A percentile compares a stretch with the other conserved stretches of the same genome.
Evolutionary conservation across 2,113 vertebrate species (phyloP).

Genomic region (Burhinus oedicnemus): DNA sequence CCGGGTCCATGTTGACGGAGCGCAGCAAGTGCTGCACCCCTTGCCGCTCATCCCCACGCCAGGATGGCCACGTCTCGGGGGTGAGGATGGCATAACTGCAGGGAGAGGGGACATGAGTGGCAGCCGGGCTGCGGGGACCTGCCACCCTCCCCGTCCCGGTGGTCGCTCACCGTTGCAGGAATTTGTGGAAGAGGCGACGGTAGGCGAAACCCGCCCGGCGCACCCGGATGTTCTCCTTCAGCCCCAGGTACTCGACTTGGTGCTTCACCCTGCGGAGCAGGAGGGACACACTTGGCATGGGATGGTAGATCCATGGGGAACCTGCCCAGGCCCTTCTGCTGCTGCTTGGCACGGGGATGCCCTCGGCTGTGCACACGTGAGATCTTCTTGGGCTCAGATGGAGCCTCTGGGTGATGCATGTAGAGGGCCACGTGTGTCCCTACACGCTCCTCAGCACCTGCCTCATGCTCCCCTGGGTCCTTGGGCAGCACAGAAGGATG

Average conservation of each 20-base stretch:
- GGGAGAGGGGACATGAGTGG: accelerated
- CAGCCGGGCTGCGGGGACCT: accelerated
- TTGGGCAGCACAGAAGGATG: neutral
- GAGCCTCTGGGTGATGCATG: neutral
- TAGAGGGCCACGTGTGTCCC: neutral
- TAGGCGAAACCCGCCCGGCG: constrained; percentile 93
- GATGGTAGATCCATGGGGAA: accelerated
- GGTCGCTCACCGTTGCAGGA: constrained; percentile 84
- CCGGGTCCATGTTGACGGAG: constrained; percentile 93
- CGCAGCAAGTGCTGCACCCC: constrained; percentile 90
- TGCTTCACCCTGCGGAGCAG: constrained; percentile 83
- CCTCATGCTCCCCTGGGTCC: neutral
- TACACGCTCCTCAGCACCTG: accelerated
- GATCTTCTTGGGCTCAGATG: neutral
- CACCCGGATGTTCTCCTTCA: constrained; percentile 93
- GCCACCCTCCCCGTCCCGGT: accelerated
- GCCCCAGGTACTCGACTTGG: constrained; percentile 94
- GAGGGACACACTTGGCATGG: accelerated
- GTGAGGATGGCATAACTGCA: constrained; percentile 93
- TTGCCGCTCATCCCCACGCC: constrained; percentile 88
- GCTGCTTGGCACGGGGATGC: accelerated
- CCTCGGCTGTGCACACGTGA: accelerated
- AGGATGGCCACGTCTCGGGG: constrained; percentile 88
- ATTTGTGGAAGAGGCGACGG: constrained; percentile 90
- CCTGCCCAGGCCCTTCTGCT: neutral